A percentile compares a stretch with the other conserved stretches of the same genome.
Conservation (phyloP, 2,888 invertebrate genomes). For the Leptarthrus brevirostris region DNA sequence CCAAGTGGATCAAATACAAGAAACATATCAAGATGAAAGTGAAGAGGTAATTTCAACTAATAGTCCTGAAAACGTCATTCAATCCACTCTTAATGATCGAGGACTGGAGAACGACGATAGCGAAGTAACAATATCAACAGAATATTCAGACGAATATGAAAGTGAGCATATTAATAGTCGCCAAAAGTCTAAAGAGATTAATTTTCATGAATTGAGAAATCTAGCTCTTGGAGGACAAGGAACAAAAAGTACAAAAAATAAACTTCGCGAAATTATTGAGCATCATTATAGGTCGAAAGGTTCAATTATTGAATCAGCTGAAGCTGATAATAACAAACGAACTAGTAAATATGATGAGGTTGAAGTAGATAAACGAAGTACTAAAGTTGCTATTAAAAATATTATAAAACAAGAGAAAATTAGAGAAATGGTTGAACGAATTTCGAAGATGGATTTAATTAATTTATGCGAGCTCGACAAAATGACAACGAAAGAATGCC, state of each 20-base stretch:
- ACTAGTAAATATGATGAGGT: conserved; percentile 10
- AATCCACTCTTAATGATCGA: no score
- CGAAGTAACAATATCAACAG: conserved; percentile 45
- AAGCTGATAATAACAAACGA: conserved; percentile 23
- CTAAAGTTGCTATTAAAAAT: conserved; percentile 61
- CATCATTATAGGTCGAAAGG: conserved; percentile 63
- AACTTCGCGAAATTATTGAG: conserved; percentile 62
- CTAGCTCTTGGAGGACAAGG: conserved; percentile 61
- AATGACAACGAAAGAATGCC: conserved; percentile 68
- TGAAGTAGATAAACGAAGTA: conserved; percentile 54
- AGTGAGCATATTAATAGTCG: not conserved
- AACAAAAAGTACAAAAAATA: conserved; percentile 62
- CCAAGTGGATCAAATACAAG: no score
- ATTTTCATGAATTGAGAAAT: conserved; percentile 63
- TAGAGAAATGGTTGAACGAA: conserved; percentile 68
- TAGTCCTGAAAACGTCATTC: no score
- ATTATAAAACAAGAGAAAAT: conserved; percentile 66
- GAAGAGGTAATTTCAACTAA: not conserved
- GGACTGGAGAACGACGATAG: conserved; percentile 23
- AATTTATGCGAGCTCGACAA: conserved; percentile 68
- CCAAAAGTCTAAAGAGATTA: conserved; percentile 60
- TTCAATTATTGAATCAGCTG: conserved; percentile 60
- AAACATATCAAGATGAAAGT: not conserved
- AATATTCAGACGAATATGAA: conserved; percentile 37
- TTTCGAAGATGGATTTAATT: conserved; percentile 66